A percentile compares a stretch with the other conserved stretches of the same genome.
Conservation (phyloP, 1,140 invertebrate genomes). For the Phymorhynchus buccinoides region DNA sequence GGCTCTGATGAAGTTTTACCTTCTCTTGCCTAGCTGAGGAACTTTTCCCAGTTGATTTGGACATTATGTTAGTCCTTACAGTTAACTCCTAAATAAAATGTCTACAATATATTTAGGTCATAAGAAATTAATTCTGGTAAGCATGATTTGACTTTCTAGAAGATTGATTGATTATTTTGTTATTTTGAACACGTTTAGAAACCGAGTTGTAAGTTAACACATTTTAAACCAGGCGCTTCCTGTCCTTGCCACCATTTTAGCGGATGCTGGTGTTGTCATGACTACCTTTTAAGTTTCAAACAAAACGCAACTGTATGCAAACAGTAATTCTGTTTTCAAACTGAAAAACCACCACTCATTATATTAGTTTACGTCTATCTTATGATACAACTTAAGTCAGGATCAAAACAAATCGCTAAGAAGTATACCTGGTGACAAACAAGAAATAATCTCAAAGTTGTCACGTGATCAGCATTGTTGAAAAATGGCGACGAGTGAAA, state of each 20-base stretch:
- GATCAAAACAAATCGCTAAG: too few relatives aligned
- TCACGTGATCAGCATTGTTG: slow-evolving; percentile 11
- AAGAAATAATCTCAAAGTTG: background rate
- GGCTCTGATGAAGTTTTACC: slow-evolving; percentile 58
- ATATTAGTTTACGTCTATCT: too few relatives aligned
- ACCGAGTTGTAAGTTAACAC: background rate
- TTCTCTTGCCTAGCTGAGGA: slow-evolving; percentile 61
- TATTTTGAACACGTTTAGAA: background rate
- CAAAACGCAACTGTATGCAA: background rate
- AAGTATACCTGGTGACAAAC: too few relatives aligned
- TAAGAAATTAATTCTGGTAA: background rate
- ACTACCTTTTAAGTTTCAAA: background rate
- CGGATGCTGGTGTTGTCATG: background rate
- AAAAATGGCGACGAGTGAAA: background rate
- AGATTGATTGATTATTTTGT: background rate
- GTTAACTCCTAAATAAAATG: background rate
- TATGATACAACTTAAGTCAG: too few relatives aligned
- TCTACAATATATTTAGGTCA: background rate
- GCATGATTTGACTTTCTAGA: background rate
- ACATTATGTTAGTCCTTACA: background rate
- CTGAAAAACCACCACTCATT: too few relatives aligned
- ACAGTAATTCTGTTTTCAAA: background rate
- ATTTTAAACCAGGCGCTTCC: background rate
- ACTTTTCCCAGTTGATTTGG: slow-evolving; percentile 52
- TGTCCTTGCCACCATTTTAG: background rate